These are phyloP conservation scores for Stenoptilia bipunctidactyla DNA, from an alignment of 2,888 invertebrate genomes.

Conservation along the genomic window DNA sequence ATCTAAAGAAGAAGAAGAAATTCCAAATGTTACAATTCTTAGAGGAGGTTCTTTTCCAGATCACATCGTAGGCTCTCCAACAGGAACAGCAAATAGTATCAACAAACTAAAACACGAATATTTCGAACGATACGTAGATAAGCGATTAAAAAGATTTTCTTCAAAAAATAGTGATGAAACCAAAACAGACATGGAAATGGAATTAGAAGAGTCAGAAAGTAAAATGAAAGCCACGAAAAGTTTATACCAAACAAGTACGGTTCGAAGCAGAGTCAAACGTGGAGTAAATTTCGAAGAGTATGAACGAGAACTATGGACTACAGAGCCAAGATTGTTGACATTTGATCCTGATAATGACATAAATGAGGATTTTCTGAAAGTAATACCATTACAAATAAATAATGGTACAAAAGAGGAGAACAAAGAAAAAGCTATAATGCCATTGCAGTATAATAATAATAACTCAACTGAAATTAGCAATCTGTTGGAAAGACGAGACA, in stretches of 20 bases:
- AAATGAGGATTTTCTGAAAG: constrained; percentile 36
- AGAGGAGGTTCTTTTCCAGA: constrained; percentile 56
- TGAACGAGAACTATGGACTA: constrained; percentile 32
- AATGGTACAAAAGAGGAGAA: constrained; percentile 8
- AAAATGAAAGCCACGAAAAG: constrained; percentile 25
- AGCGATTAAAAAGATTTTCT: constrained; percentile 47
- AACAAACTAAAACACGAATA: constrained; percentile 57
- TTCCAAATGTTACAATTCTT: constrained; percentile 45
- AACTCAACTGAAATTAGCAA: constrained; percentile 54
- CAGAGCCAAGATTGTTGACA: constrained; percentile 23
- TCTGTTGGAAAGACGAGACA: constrained; percentile 50
- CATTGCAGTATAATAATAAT: constrained; percentile 43
- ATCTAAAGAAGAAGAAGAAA: constrained; percentile 33
- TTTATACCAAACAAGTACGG: constrained; percentile 18
- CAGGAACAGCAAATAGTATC: constrained; percentile 33
- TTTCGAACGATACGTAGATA: constrained; percentile 56
- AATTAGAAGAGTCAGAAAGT: constrained; percentile 34
- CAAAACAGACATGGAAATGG: constrained; percentile 29
- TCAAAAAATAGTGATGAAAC: constrained; percentile 32
- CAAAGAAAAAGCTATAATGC: constrained; percentile 44
- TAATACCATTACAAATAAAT: constrained; percentile 33
- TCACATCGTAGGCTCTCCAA: constrained; percentile 18
- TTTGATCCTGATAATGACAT: constrained; percentile 30
- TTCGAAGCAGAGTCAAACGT: constrained; percentile 37
- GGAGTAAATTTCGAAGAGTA: constrained; percentile 31